Evolutionary conservation across 1,140 invertebrate species (phyloP).

Genomic region (Oedothorax gibbosus): DNA sequence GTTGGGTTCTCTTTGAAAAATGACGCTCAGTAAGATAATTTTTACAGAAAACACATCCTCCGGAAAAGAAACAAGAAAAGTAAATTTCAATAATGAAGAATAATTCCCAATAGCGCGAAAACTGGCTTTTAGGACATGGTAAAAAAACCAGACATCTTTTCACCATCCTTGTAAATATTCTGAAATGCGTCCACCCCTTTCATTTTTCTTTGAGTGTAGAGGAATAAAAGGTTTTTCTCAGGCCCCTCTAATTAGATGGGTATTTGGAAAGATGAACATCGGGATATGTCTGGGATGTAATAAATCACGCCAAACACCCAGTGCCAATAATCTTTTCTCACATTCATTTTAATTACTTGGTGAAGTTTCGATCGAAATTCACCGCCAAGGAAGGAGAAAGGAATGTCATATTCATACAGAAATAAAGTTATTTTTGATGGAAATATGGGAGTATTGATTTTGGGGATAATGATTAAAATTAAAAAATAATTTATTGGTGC

Average conservation of each 20-base stretch:
- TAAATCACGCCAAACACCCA: slow-evolving; percentile 43
- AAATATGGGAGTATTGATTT: too few relatives aligned
- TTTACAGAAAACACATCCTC: slow-evolving; percentile 22
- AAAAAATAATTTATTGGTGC: too few relatives aligned
- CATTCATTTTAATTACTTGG: slow-evolving; percentile 49
- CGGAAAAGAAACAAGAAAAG: not conserved
- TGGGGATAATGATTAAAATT: too few relatives aligned
- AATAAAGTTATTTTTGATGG: too few relatives aligned
- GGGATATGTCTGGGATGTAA: slow-evolving; percentile 1
- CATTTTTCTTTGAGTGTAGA: slow-evolving; percentile 36
- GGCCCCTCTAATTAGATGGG: slow-evolving; percentile 45
- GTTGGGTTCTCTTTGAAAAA: slow-evolving; percentile 21
- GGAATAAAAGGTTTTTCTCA: slow-evolving; percentile 2
- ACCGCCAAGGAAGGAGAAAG: too few relatives aligned
- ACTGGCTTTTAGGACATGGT: not conserved
- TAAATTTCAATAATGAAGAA: slow-evolving; percentile 46
- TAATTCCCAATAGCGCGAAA: slow-evolving; percentile 31
- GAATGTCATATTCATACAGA: too few relatives aligned
- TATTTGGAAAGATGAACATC: slow-evolving; percentile 46
- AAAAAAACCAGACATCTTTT: slow-evolving; percentile 5
- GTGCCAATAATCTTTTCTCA: slow-evolving; percentile 6
- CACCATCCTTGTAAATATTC: slow-evolving; percentile 3
- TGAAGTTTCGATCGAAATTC: too few relatives aligned
- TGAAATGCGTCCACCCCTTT: slow-evolving; percentile 37
- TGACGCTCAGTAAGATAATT: slow-evolving; percentile 3